These are phyloP conservation scores for Lampropteryx suffumata DNA, from an alignment of 2,888 invertebrate genomes.

Conservation along the genomic window DNA sequence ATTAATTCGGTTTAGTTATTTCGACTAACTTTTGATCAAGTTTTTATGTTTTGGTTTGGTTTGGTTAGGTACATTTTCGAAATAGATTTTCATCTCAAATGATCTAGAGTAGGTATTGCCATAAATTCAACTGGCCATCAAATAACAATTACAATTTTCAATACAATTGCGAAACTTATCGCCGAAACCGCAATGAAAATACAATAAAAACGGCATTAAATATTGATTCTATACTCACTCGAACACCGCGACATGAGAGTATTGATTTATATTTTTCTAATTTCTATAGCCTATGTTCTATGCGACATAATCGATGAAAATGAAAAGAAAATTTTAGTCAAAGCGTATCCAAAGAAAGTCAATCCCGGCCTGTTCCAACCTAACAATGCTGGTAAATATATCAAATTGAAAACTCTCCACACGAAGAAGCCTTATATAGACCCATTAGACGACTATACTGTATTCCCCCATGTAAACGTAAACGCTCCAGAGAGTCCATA, in stretches of 20 bases:
- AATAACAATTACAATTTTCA: constrained; percentile 34
- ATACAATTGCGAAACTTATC: constrained; percentile 43
- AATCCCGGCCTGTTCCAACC: constrained; percentile 42
- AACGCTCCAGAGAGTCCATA: constrained; percentile 50
- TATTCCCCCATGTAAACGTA: constrained; percentile 35
- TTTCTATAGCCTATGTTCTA: constrained; percentile 22
- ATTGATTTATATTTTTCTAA: constrained; percentile 21
- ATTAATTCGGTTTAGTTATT: too few species aligned
- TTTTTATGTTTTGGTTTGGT: too few species aligned
- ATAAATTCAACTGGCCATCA: constrained; percentile 23
- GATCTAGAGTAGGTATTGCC: not conserved
- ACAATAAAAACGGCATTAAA: constrained; percentile 41
- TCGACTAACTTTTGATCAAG: too few species aligned
- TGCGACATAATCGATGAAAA: constrained; percentile 20
- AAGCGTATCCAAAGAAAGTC: constrained; percentile 45
- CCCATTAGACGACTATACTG: constrained; percentile 44
- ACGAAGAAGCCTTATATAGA: constrained; percentile 16
- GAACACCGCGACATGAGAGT: constrained; percentile 26
- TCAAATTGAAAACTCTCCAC: constrained; percentile 22
- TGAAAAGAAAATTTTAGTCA: constrained; percentile 24
- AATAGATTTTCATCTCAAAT: not conserved
- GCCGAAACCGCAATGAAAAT: constrained; percentile 29
- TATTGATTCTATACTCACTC: constrained; percentile 21
- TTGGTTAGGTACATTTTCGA: not conserved
- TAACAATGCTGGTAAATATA: constrained; percentile 48